Evolutionary conservation across 2,888 invertebrate genomes (phyloP).

Genomic region (Aplocera efformata): DNA sequence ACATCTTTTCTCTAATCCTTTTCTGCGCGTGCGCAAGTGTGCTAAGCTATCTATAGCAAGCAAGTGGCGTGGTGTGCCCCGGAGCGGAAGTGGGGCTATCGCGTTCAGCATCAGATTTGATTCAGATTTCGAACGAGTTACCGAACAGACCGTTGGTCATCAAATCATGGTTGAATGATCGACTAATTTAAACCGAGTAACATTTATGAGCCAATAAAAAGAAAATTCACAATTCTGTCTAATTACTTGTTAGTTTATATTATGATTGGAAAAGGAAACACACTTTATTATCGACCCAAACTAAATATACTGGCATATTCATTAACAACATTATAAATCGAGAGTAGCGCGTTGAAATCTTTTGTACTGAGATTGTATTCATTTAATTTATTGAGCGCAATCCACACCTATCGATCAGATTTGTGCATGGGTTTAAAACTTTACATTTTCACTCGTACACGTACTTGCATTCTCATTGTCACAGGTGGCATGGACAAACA

Average conservation of each 20-base stretch:
- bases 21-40: conserved; percentile 62
- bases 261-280: not conserved
- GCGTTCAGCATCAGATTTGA: conserved; percentile 40
- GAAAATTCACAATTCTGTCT: not conserved
- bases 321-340: not conserved
- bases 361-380: conserved; percentile 24
- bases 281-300: no score
- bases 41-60: conserved; percentile 36
- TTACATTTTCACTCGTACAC: no score
- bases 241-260: not conserved
- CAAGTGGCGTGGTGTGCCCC: conserved; percentile 52
- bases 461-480: no score
- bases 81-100: conserved; percentile 49
- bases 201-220: conserved; percentile 7
- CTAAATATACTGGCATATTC: no score
- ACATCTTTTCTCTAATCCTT: conserved; percentile 76
- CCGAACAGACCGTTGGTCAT: conserved; percentile 14
- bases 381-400: no score
- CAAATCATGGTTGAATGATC: conserved; percentile 6
- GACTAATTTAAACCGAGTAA: conserved; percentile 7
- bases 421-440: no score
- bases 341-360: conserved; percentile 40
- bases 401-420: no score
- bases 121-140: conserved; percentile 28
- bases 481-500: no score